phyloP scores from a whole-genome alignment of 2,888 invertebrate genomes.

The Blastobasis adustella region DNA sequence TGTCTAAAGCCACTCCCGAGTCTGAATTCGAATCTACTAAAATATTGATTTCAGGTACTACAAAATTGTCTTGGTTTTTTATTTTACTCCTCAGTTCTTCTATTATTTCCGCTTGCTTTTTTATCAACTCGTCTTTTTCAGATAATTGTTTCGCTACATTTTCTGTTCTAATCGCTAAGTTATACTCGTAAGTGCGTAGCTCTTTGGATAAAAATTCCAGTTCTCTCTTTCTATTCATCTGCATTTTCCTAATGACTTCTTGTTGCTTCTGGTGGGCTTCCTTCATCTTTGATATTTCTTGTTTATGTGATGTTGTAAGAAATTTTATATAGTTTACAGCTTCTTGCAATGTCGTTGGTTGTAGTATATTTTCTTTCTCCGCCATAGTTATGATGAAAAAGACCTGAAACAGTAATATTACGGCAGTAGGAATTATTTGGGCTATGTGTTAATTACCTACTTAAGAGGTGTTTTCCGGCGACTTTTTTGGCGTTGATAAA shows the following conservation, averaged over 20 bases:
- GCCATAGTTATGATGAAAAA: too few species aligned
- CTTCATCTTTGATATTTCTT: conserved; percentile 55
- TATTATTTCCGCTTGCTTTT: conserved; percentile 49
- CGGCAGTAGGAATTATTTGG: too few species aligned
- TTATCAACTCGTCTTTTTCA: conserved; percentile 57
- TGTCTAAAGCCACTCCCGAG: conserved; percentile 60
- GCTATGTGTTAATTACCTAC: too few species aligned
- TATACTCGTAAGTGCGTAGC: conserved; percentile 64
- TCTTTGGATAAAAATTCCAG: conserved; percentile 61
- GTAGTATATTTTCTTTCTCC: conserved; percentile 21
- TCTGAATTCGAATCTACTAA: conserved; percentile 64
- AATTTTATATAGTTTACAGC: conserved; percentile 66
- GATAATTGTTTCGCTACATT: conserved; percentile 53
- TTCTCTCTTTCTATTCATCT: conserved; percentile 59
- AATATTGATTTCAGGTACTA: conserved; percentile 50
- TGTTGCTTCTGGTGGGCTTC: conserved; percentile 53
- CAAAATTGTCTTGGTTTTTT: conserved; percentile 32
- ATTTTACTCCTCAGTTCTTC: conserved; percentile 51
- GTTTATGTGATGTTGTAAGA: conserved; percentile 60
- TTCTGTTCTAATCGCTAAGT: conserved; percentile 54
- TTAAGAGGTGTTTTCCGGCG: too few species aligned
- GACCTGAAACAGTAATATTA: too few species aligned
- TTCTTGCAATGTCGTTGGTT: conserved; percentile 60
- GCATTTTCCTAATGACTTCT: conserved; percentile 57
- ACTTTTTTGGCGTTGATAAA: too few species aligned